Percentiles rank a stretch among this genome's conserved stretches.
Evolutionary conservation across 2,797 vertebrate species (phyloP).

Genomic region (Epinephelus awoara): DNA sequence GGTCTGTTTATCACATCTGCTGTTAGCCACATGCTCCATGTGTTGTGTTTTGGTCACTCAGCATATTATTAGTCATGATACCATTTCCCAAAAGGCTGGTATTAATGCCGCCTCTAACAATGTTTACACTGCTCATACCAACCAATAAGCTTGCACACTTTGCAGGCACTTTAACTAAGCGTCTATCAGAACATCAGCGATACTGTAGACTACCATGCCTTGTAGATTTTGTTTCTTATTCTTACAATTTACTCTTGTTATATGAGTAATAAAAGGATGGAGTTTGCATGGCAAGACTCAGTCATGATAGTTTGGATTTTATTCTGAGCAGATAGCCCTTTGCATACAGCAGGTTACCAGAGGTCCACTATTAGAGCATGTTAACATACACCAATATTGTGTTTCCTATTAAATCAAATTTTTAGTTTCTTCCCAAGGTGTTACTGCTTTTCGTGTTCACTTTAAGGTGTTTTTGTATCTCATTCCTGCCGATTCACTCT

Average conservation of each 20-base stretch:
- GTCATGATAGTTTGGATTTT: neutral
- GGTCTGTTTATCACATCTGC: slow-evolving; percentile 4
- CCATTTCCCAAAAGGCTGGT: slow-evolving; percentile 13
- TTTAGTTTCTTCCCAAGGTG: neutral
- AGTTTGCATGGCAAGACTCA: neutral
- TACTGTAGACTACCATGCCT: neutral
- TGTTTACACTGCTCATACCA: neutral
- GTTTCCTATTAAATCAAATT: neutral
- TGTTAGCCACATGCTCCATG: slow-evolving; percentile 4
- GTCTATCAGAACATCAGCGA: neutral
- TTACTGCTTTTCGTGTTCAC: neutral
- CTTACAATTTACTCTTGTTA: neutral
- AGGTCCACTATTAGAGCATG: neutral
- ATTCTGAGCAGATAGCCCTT: neutral
- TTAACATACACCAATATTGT: neutral
- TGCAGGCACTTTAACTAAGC: neutral
- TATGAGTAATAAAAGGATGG: neutral
- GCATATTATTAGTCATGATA: slow-evolving; percentile 18
- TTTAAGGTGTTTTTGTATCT: neutral
- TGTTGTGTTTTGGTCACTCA: slow-evolving; percentile 12
- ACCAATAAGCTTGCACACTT: neutral
- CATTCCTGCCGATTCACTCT: neutral
- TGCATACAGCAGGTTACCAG: neutral
- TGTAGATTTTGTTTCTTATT: neutral
- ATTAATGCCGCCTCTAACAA: neutral